Evolutionary conservation across 2,113 vertebrate species (phyloP).

Genomic region (Eupsittula cactorum): DNA sequence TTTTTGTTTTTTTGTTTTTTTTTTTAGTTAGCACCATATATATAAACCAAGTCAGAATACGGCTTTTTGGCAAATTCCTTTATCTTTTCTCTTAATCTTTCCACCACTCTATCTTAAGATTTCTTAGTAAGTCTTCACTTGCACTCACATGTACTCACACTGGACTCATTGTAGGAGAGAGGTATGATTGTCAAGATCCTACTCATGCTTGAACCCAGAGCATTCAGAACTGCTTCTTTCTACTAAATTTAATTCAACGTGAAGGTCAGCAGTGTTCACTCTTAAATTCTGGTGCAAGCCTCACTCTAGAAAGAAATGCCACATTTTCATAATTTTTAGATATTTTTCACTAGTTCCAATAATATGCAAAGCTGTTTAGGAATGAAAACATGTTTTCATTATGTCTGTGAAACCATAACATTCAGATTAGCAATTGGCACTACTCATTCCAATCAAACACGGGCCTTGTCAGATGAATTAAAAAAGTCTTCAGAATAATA

Average conservation of each 20-base stretch:
- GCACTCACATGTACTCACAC: not conserved
- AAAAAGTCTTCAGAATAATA: not conserved
- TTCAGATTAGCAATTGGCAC: not conserved
- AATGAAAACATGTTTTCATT: not conserved
- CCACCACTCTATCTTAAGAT: not conserved
- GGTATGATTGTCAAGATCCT: not conserved
- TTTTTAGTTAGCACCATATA: not conserved
- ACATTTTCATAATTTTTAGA: not conserved
- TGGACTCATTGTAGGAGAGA: not conserved
- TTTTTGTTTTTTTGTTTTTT: not conserved
- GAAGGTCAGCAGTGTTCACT: not conserved
- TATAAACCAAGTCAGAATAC: not conserved
- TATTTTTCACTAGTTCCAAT: not conserved
- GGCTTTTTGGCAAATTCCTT: not conserved
- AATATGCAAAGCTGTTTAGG: not conserved
- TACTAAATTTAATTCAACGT: not conserved
- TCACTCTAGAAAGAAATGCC: not conserved
- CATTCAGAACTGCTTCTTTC: not conserved
- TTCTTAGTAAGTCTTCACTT: not conserved
- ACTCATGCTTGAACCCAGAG: accelerated
- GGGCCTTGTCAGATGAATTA: not conserved
- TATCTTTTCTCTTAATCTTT: not conserved
- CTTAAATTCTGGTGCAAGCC: not conserved
- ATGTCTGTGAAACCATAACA: not conserved
- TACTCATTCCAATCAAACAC: not conserved